A percentile compares a stretch with the other conserved stretches of the same genome.
These are phyloP conservation scores for Clarias platycephalus DNA, from an alignment of 2,797 vertebrate species.

Conservation along the genomic window DNA sequence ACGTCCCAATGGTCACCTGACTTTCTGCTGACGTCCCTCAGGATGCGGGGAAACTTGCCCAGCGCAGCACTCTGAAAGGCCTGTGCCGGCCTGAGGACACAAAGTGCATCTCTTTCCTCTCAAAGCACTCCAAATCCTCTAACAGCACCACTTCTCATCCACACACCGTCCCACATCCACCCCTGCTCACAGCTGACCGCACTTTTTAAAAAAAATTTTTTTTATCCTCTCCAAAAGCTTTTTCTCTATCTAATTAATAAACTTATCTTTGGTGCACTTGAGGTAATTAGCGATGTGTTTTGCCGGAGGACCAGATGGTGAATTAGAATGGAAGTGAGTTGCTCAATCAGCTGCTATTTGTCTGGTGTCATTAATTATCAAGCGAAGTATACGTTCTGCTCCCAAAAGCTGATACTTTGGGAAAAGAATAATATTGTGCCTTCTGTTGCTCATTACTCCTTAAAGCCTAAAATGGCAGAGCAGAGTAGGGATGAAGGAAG, in stretches of 20 bases:
- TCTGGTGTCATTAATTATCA: conserved; percentile 84
- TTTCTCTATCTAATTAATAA: conserved; percentile 77
- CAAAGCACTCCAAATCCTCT: conserved; percentile 29
- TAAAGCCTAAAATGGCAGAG: conserved; percentile 58
- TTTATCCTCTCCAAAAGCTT: conserved; percentile 43
- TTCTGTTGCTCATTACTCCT: conserved; percentile 83
- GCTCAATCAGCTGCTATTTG: conserved; percentile 82
- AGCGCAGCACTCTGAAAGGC: conserved; percentile 64
- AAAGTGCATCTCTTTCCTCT: conserved; percentile 40
- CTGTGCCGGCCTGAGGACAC: conserved; percentile 60
- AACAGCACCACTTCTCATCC: conserved; percentile 23
- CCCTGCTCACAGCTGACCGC: conserved; percentile 41
- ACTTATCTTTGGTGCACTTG: conserved; percentile 74
- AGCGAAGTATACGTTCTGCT: conserved; percentile 74
- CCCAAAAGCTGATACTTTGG: conserved; percentile 79
- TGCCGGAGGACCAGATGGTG: conserved; percentile 78
- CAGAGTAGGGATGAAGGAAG: conserved; percentile 28
- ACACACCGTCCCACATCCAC: conserved; percentile 22
- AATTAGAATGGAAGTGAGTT: conserved; percentile 81
- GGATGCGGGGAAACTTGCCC: conserved; percentile 60
- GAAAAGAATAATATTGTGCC: conserved; percentile 72
- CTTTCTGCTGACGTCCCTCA: conserved; percentile 68
- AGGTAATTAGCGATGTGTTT: conserved; percentile 80
- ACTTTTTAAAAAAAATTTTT: no score
- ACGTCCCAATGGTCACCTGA: conserved; percentile 67